These are phyloP conservation scores for Cirrhinus mrigala DNA, from an alignment of 2,797 vertebrate species.

Conservation along the genomic window DNA sequence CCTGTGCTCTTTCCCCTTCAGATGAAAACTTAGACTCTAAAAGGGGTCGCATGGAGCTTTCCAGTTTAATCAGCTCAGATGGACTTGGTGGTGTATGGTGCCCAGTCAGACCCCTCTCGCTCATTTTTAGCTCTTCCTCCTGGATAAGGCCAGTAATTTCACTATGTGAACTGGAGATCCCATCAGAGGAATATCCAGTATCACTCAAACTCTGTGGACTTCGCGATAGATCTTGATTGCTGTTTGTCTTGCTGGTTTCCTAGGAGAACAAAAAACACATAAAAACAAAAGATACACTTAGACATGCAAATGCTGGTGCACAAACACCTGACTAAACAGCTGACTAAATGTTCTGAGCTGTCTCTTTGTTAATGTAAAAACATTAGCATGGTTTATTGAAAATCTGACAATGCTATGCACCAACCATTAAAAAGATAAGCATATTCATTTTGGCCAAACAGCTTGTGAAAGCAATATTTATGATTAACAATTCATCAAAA, in stretches of 20 bases:
- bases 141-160: conserved; percentile 96
- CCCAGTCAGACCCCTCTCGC: conserved; percentile 84
- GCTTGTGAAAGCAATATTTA: not conserved
- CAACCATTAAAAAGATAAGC: not conserved
- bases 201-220: conserved; percentile 98
- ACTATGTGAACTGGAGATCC: conserved; percentile 97
- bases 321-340: no score
- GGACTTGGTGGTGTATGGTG: conserved; percentile 89
- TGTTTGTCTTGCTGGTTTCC: conserved; percentile 90
- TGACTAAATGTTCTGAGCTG: not conserved
- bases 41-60: conserved; percentile 90
- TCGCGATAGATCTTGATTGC: conserved; percentile 91
- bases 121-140: conserved; percentile 94
- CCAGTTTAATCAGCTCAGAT: conserved; percentile 92
- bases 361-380: not conserved
- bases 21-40: conserved; percentile 84
- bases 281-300: conserved; percentile 41
- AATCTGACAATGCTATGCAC: not conserved
- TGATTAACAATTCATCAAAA: not conserved
- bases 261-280: conserved; percentile 61
- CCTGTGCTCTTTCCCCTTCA: conserved; percentile 79
- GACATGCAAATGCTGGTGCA: conserved; percentile 44
- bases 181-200: conserved; percentile 97
- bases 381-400: not conserved
- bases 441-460: not conserved